These are phyloP conservation scores for Myrmophylax atrothorax DNA, from an alignment of 2,113 vertebrate genomes.

Conservation along the genomic window DNA sequence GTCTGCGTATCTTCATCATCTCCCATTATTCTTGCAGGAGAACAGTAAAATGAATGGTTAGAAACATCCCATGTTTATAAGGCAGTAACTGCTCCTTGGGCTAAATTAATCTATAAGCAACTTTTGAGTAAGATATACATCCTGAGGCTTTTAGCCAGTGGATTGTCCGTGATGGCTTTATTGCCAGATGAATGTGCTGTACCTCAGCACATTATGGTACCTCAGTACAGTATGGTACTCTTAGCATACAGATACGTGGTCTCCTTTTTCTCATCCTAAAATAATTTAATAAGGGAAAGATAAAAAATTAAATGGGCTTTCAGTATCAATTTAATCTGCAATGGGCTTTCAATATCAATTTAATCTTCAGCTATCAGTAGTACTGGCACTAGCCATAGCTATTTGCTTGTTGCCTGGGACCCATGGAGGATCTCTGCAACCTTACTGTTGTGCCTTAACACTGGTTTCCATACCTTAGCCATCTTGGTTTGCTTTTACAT, in stretches of 20 bases:
- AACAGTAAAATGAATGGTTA: neutral
- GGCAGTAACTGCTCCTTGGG: neutral
- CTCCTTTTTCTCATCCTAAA: neutral
- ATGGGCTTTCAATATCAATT: slow-evolving; percentile 37
- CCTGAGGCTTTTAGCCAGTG: neutral
- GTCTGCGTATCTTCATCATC: neutral
- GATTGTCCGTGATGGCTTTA: slow-evolving; percentile 21
- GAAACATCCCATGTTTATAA: neutral
- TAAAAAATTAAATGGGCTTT: slow-evolving; percentile 58
- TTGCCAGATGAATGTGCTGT: neutral
- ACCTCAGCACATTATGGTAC: too few species aligned
- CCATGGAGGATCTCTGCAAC: neutral
- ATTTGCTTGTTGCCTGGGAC: neutral
- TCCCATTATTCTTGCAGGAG: neutral
- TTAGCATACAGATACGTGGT: neutral
- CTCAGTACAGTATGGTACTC: too few species aligned
- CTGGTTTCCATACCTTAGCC: neutral
- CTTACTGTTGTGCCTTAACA: neutral
- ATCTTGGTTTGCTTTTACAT: neutral
- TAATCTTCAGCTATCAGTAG: neutral
- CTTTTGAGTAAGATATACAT: neutral
- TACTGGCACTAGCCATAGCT: neutral
- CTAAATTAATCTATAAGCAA: slow-evolving; percentile 24
- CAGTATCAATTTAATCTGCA: slow-evolving; percentile 33
- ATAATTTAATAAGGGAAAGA: slow-evolving; percentile 50